These are phyloP conservation scores for Myathropa florea DNA, from an alignment of 2,888 invertebrate genomes.

Conservation along the genomic window DNA sequence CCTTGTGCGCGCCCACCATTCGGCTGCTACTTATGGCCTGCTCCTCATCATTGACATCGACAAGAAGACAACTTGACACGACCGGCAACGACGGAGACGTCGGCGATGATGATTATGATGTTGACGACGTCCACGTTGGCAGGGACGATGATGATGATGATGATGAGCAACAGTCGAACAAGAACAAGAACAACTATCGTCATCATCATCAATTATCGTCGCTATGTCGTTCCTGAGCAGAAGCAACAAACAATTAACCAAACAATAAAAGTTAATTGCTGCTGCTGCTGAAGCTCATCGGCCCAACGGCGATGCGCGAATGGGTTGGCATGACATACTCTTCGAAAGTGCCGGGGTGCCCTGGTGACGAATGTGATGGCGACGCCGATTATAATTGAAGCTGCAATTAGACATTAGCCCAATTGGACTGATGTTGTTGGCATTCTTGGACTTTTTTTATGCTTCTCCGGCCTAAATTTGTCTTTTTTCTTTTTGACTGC, in stretches of 20 bases:
- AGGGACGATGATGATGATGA: slow-evolving; percentile 9
- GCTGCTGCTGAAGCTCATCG: slow-evolving; percentile 54
- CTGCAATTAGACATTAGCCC: slow-evolving; percentile 65
- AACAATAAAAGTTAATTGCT: slow-evolving; percentile 70
- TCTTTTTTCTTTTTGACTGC: slow-evolving; percentile 32
- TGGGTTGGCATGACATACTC: slow-evolving; percentile 36
- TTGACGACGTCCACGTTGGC: background rate
- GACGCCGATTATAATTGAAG: slow-evolving; percentile 67
- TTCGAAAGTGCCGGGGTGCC: slow-evolving; percentile 13
- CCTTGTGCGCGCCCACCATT: background rate
- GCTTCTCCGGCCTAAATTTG: background rate
- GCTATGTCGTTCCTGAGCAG: slow-evolving; percentile 33
- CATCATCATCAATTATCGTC: slow-evolving; percentile 70
- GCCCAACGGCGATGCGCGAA: background rate
- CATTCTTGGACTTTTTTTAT: background rate
- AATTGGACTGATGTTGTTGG: slow-evolving; percentile 44
- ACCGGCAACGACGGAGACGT: background rate
- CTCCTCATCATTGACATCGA: slow-evolving; percentile 38
- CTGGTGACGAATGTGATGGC: slow-evolving; percentile 63
- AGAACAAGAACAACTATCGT: slow-evolving; percentile 47
- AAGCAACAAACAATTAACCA: slow-evolving; percentile 68
- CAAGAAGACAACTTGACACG: slow-evolving; percentile 59
- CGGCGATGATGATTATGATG: background rate
- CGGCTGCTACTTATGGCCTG: background rate
- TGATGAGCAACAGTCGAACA: slow-evolving; percentile 46